Evolutionary conservation across 2,888 invertebrate genomes (phyloP), one percentile per base, ranked within the genome.

Genomic region (Hyppa rectilinea): DNA sequence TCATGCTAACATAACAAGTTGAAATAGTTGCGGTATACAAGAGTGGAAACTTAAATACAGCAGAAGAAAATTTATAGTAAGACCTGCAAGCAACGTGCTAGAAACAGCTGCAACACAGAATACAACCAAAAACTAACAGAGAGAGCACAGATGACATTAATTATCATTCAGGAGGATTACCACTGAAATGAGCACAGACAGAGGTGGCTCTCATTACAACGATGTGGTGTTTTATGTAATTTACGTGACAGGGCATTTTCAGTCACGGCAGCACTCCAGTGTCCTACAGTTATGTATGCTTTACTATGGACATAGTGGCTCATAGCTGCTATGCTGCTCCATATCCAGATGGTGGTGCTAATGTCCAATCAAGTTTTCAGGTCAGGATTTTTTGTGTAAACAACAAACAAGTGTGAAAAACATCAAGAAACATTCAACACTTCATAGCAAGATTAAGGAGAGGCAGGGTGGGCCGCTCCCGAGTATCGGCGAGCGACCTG

Each of bases 321-420:
- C 80, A 71, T 80, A 85, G 89, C 88, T 86, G 82, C 87, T 88
- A 87, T 87, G 84, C 87, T 85, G 84, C 89, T 90, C 86, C 90
- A 90, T 90, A 87, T 88, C 88, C 91, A 91, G 91, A 91, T 89
- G 89, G 89, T 90, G 92, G 93, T 95, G 94, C 92, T 96, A 96
- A 96, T 95, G 90, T 94, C 90, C 90, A 94, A 95, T 96, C 96
- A 91, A 96, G 96, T 95, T 96, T 96, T 95, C 96, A 96, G 96
- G 96, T 96, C 91, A 92, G 92, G 90, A 92, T 87, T 87, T 87
- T 87, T 86, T 87, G 79, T 89, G 84, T 88, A 84, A 86, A 83
- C 90, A 82, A 84, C 89, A 85, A 85, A 75, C 87, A 90, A 91
- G 89, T 87, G 81, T 82, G 89, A 88, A 88, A 85, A 88, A 76